Conservation (phyloP, 2,113 vertebrate genomes). For the Mirounga angustirostris region DNA sequence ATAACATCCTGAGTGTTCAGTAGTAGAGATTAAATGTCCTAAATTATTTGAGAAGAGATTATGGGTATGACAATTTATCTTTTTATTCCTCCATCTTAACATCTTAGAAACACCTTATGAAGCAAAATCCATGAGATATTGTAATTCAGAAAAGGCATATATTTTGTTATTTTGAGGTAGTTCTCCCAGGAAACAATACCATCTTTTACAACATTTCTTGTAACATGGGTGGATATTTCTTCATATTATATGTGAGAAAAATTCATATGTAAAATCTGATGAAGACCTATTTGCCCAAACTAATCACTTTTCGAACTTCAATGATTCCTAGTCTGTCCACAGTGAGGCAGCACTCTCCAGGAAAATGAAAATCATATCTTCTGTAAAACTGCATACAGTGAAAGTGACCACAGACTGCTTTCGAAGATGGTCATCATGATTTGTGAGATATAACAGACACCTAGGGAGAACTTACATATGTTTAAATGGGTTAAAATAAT, state of each 20-base stretch:
- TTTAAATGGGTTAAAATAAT: not conserved
- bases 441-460: not conserved
- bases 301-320: not conserved
- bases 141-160: not conserved
- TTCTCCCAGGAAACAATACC: not conserved
- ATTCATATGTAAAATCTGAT: not conserved
- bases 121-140: not conserved
- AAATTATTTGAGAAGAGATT: not conserved
- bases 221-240: not conserved
- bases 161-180: not conserved
- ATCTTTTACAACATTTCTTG: not conserved
- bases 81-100: not conserved
- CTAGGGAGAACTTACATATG: not conserved
- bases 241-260: not conserved
- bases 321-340: conserved; percentile 63
- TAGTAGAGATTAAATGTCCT: not conserved
- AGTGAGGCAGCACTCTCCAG: conserved; percentile 66
- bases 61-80: not conserved
- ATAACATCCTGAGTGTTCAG: not conserved
- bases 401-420: not conserved
- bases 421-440: not conserved
- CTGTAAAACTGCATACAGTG: not conserved
- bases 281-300: not conserved
- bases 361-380: not conserved
- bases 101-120: not conserved